phyloP scores from a whole-genome alignment of 2,888 invertebrate species.

The Nematopogon swammerdamellus region DNA sequence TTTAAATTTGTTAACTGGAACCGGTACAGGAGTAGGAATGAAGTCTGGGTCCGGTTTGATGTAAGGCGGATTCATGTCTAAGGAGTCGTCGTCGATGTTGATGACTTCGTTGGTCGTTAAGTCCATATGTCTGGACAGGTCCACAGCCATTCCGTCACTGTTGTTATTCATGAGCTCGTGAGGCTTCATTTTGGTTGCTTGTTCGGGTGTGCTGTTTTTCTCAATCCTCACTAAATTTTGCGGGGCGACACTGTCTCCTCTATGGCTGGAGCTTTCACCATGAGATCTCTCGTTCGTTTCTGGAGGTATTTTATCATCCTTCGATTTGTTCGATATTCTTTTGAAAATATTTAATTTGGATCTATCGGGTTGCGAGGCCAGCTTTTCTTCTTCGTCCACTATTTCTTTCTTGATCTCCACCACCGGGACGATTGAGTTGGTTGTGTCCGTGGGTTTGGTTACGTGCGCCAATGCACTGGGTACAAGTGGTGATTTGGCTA shows the following conservation, averaged over 20 bases:
- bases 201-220: slow-evolving; percentile 15
- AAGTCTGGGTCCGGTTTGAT: slow-evolving; percentile 22
- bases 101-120: slow-evolving; percentile 49
- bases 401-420: slow-evolving; percentile 51
- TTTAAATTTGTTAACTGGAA: slow-evolving; percentile 43
- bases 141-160: slow-evolving; percentile 49
- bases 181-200: slow-evolving; percentile 8
- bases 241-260: slow-evolving; percentile 23
- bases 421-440: slow-evolving; percentile 31
- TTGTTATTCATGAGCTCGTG: slow-evolving; percentile 44
- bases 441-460: slow-evolving; percentile 25
- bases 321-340: slow-evolving; percentile 75
- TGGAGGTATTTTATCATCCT: slow-evolving; percentile 54
- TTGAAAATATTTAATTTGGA: slow-evolving; percentile 86
- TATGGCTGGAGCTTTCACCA: not conserved
- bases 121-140: slow-evolving; percentile 47
- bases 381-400: slow-evolving; percentile 54
- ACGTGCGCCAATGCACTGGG: slow-evolving; percentile 28
- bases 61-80: slow-evolving; percentile 28
- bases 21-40: slow-evolving; percentile 31
- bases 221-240: slow-evolving; percentile 22
- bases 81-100: slow-evolving; percentile 45
- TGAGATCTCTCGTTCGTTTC: slow-evolving; percentile 15
- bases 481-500: slow-evolving; percentile 44
- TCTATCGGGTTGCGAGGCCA: slow-evolving; percentile 77